These are phyloP conservation scores for Pseudeuparius sepicola DNA, from an alignment of 2,888 invertebrate genomes.

Conservation along the genomic window DNA sequence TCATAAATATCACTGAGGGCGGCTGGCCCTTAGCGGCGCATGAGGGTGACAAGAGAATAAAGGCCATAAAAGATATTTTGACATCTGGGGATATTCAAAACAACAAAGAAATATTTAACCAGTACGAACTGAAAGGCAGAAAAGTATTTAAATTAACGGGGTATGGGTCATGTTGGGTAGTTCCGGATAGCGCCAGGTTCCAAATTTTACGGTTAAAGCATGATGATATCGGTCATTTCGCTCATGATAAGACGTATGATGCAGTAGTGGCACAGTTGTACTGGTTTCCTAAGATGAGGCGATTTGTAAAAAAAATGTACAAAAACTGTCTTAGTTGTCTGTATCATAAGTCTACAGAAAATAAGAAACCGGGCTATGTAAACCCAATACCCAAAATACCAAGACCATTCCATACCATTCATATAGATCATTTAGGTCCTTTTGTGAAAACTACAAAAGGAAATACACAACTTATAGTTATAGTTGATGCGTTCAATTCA, in stretches of 20 bases:
- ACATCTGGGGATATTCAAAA: constrained; percentile 7
- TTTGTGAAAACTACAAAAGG: constrained; percentile 12
- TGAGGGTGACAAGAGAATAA: constrained; percentile 4
- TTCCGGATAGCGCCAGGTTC: constrained; percentile 4
- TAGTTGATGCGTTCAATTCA: constrained; percentile 14
- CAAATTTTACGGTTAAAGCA: constrained; percentile 7
- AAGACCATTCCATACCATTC: constrained; percentile 13
- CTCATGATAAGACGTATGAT: constrained; percentile 12
- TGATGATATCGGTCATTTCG: constrained; percentile 14
- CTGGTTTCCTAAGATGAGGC: constrained; percentile 17
- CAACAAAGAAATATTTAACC: constrained; percentile 7
- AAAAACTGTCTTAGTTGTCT: constrained; percentile 11
- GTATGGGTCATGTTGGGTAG: constrained; percentile 10
- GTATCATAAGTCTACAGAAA: constrained; percentile 10
- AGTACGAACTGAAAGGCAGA: too few relatives aligned
- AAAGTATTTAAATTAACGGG: constrained; percentile 6
- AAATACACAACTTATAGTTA: constrained; percentile 13
- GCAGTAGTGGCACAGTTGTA: constrained; percentile 8
- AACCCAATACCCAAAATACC: constrained; percentile 11
- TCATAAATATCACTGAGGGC: constrained; percentile 10
- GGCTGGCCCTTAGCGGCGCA: constrained; percentile 11
- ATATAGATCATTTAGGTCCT: constrained; percentile 14
- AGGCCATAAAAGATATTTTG: constrained; percentile 7
- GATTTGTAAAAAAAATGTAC: constrained; percentile 15
- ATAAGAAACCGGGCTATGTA: constrained; percentile 14